Evolutionary conservation across 2,888 invertebrate genomes (phyloP).

Genomic region (Thymelicus lineola): DNA sequence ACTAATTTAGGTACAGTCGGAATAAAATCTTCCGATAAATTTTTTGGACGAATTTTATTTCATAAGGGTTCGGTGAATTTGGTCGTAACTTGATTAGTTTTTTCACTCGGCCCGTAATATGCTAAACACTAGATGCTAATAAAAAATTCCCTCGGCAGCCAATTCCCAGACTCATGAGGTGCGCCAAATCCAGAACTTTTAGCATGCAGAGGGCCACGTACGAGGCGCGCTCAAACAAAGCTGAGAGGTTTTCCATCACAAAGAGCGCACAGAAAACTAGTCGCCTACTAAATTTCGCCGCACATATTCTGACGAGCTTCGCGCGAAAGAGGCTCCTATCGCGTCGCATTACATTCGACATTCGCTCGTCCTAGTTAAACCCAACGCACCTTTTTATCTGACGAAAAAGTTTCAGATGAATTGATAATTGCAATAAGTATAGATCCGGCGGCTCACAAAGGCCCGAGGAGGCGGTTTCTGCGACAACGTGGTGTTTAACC

Average conservation of each 20-base stretch:
- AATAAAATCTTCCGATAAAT: constrained; percentile 11
- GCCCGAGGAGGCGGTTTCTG: constrained; percentile 34
- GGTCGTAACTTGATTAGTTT: neutral
- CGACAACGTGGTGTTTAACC: constrained; percentile 34
- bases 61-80: neutral
- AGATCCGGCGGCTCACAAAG: constrained; percentile 33
- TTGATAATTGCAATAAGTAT: constrained; percentile 37
- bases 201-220: constrained; percentile 37
- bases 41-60: neutral
- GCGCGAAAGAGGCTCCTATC: constrained; percentile 15
- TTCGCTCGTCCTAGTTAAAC: neutral
- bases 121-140: constrained; percentile 11
- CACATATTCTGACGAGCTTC: constrained; percentile 7
- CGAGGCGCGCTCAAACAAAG: constrained; percentile 36
- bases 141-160: constrained; percentile 36
- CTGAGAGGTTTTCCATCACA: constrained; percentile 39
- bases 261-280: constrained; percentile 38
- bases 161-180: constrained; percentile 26
- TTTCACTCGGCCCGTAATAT: neutral
- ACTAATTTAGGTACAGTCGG: constrained; percentile 33
- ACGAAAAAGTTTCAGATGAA: constrained; percentile 30
- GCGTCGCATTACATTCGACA: neutral
- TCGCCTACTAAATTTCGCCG: constrained; percentile 37
- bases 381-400: constrained; percentile 24
- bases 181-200: constrained; percentile 31